phyloP scores from a whole-genome alignment of 1,140 invertebrate species.

The Calycopis cecrops region DNA sequence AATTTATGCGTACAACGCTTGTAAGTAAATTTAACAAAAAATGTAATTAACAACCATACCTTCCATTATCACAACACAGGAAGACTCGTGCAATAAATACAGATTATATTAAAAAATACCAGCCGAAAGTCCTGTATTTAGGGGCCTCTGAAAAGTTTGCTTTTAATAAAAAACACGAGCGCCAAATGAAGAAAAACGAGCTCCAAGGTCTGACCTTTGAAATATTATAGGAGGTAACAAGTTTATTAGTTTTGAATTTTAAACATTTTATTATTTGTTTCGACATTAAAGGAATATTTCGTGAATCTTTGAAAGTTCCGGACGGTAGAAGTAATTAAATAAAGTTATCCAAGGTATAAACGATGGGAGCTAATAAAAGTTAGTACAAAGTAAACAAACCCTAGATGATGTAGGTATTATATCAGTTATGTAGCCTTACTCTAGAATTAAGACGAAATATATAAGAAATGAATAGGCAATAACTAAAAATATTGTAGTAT shows the following conservation, averaged over 20 bases:
- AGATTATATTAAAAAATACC: slow-evolving; percentile 3
- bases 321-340: background rate
- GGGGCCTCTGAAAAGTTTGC: background rate
- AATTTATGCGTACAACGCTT: no score
- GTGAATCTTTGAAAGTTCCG: background rate
- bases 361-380: no score
- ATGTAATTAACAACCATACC: background rate
- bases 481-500: no score
- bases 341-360: no score
- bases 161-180: slow-evolving; percentile 4
- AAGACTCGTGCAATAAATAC: slow-evolving; percentile 2
- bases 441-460: no score
- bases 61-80: slow-evolving; percentile 1
- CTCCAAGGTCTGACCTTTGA: background rate
- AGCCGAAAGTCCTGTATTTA: slow-evolving; percentile 1
- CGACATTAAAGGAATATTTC: background rate
- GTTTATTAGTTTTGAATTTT: background rate
- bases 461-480: no score
- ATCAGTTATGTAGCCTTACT: no score
- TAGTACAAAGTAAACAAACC: no score
- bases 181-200: background rate
- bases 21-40: slow-evolving; percentile 3
- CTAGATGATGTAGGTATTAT: no score
- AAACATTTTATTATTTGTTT: background rate
- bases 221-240: background rate